Evolutionary conservation across 2,888 invertebrate species (phyloP).

Genomic region (Rhingia campestris): DNA sequence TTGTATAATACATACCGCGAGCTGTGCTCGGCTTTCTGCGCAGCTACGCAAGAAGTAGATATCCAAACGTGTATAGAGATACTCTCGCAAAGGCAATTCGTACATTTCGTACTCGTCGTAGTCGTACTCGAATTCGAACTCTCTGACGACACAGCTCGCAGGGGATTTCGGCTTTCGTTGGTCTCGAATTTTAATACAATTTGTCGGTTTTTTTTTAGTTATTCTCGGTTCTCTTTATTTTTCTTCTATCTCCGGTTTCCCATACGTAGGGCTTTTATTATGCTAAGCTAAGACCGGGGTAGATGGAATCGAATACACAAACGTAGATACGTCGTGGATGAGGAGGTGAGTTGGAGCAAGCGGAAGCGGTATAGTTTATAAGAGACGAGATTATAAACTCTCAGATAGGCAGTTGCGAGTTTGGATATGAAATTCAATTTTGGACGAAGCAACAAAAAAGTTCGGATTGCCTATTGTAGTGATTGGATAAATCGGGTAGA

Average conservation of each 20-base stretch:
- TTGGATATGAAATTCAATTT: no score
- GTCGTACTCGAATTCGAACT: neutral
- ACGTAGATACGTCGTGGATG: no score
- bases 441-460: no score
- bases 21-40: constrained; percentile 40
- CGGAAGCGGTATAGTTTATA: no score
- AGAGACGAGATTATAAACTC: no score
- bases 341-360: no score
- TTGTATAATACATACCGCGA: neutral
- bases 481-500: no score
- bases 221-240: constrained; percentile 31
- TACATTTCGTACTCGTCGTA: no score
- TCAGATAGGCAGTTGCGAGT: no score
- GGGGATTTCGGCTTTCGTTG: constrained; percentile 36
- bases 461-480: no score
- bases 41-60: constrained; percentile 33
- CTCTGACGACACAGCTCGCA: constrained; percentile 19
- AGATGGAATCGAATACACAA: neutral
- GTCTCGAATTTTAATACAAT: constrained; percentile 34
- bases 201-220: constrained; percentile 8
- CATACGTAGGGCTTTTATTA: constrained; percentile 39
- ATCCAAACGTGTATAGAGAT: constrained; percentile 27
- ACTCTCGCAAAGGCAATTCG: neutral
- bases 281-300: constrained; percentile 9
- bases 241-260: constrained; percentile 45